Conservation (phyloP, 92 coral and sea anemone genomes). For the Palythoa heliodiscus region DNA sequence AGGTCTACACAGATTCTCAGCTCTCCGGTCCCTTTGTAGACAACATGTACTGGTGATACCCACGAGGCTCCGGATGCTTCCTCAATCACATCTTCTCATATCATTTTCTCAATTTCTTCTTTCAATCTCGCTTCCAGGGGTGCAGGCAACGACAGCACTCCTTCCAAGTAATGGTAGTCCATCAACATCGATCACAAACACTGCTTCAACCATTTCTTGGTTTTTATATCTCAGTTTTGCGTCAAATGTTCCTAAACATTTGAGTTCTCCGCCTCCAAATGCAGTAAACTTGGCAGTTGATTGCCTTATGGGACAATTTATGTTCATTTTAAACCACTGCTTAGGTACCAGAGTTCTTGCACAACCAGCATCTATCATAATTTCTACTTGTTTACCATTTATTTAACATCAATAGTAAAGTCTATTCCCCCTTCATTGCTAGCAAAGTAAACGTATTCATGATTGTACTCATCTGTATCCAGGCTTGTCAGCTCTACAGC, state of each 20-base stretch:
- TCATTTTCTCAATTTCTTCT: too few relatives aligned
- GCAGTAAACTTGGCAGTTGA: constrained; percentile 31
- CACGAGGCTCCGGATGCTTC: too few relatives aligned
- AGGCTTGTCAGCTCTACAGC: not conserved
- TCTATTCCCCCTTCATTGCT: not conserved
- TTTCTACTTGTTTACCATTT: constrained; percentile 37
- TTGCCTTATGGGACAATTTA: constrained; percentile 8
- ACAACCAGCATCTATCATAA: constrained; percentile 40
- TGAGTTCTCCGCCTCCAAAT: too few relatives aligned
- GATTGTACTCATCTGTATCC: not conserved
- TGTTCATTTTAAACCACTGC: constrained; percentile 31
- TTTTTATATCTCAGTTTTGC: not conserved
- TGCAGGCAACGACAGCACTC: constrained; percentile 23
- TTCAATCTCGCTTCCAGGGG: too few relatives aligned
- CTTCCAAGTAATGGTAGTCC: too few relatives aligned
- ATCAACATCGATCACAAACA: constrained; percentile 46
- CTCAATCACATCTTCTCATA: too few relatives aligned
- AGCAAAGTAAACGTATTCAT: not conserved
- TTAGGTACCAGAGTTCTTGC: constrained; percentile 40
- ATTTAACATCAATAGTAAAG: constrained; percentile 1
- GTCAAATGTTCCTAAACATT: too few relatives aligned
- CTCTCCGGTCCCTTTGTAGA: too few relatives aligned
- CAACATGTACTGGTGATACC: too few relatives aligned
- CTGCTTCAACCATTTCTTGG: constrained; percentile 33
- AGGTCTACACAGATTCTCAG: too few relatives aligned